Conservation (phyloP, 2,113 vertebrate species). For the Gorilla gorilla region DNA sequence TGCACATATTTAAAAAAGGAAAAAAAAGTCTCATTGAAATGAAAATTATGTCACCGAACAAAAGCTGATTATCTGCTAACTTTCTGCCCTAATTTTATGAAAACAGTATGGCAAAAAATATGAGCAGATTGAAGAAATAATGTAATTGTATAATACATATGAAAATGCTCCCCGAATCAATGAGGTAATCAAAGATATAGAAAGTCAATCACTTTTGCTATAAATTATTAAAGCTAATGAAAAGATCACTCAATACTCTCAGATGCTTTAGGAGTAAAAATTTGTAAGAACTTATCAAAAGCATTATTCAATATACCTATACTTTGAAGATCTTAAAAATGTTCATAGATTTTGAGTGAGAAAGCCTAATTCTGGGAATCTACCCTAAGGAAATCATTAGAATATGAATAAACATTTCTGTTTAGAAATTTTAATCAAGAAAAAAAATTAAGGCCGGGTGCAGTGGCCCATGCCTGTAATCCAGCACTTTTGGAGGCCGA, state of each 20-base stretch:
- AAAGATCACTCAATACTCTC: background rate
- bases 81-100: constrained; percentile 18
- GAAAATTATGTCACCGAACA: constrained; percentile 20
- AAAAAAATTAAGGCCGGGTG: background rate
- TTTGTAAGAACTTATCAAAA: constrained; percentile 41
- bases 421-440: constrained; percentile 30
- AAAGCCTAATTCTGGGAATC: background rate
- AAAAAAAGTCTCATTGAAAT: background rate
- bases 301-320: background rate
- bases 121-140: background rate
- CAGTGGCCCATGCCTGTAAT: no score
- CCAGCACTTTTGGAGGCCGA: no score
- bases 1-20: background rate
- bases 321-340: constrained; percentile 29
- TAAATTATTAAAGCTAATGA: constrained; percentile 12
- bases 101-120: constrained; percentile 24
- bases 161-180: background rate
- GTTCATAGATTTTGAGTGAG: background rate
- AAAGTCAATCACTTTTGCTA: background rate
- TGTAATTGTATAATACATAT: background rate
- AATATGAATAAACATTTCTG: background rate
- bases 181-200: background rate
- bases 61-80: background rate
- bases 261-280: background rate
- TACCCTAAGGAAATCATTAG: constrained; percentile 21